Percentiles rank a stretch among this genome's conserved stretches.
phyloP scores from a whole-genome alignment of 2,888 invertebrate genomes.

The Archaeoteleia sp. region DNA sequence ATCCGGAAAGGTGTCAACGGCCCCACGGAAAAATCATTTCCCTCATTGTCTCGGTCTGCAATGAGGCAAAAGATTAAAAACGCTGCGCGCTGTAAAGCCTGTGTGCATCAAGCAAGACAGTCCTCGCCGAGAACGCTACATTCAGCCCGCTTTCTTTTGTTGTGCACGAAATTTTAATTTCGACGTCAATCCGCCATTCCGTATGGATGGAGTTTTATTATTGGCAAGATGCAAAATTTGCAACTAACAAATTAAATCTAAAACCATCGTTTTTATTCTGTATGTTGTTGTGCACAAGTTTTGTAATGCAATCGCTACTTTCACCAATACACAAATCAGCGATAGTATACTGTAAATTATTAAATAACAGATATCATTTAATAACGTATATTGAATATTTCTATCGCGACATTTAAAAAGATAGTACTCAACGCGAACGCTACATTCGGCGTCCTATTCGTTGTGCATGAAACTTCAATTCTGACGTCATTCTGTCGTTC shows the following conservation, averaged over 20 bases:
- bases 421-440: constrained; percentile 6
- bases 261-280: no score
- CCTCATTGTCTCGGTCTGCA: constrained; percentile 23
- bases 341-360: no score
- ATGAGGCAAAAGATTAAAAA: constrained; percentile 47
- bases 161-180: constrained; percentile 31
- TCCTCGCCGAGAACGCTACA: constrained; percentile 6
- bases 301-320: no score
- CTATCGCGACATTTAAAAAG: constrained; percentile 26
- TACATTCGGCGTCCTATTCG: constrained; percentile 26
- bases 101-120: constrained; percentile 20
- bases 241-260: no score
- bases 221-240: not conserved
- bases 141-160: constrained; percentile 30
- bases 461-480: constrained; percentile 33
- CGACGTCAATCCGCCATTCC: constrained; percentile 36
- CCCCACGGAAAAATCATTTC: constrained; percentile 36
- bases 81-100: constrained; percentile 26
- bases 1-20: constrained; percentile 35
- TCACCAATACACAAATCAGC: no score
- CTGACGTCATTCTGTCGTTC: constrained; percentile 34
- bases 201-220: constrained; percentile 17
- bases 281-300: no score
- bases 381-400: no score
- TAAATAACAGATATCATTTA: no score